These are phyloP conservation scores for Xestia rhomboidea DNA, from an alignment of 2,888 invertebrate genomes.

Conservation along the genomic window DNA sequence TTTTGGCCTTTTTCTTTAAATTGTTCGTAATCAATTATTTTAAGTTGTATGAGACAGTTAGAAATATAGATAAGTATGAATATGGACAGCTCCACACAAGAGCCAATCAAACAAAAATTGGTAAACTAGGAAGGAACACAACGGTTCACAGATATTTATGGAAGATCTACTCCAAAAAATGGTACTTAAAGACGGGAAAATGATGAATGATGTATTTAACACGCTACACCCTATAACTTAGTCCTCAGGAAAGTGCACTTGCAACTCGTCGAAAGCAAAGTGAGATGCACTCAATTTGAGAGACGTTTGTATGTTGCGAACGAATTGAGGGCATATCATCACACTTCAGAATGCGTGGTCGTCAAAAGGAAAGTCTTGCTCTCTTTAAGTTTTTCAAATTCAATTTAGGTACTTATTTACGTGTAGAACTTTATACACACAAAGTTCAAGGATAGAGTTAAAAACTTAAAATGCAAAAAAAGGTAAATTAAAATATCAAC, in stretches of 20 bases:
- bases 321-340: slow-evolving; percentile 46
- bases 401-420: not conserved
- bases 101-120: not conserved
- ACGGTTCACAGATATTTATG: not conserved
- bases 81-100: too few species aligned
- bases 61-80: not conserved
- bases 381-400: not conserved
- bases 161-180: too few species aligned
- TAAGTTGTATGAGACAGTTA: not conserved
- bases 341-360: slow-evolving; percentile 15
- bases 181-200: too few species aligned
- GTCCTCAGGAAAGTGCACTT: slow-evolving; percentile 30
- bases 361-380: slow-evolving; percentile 20
- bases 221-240: slow-evolving; percentile 27
- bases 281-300: slow-evolving; percentile 42
- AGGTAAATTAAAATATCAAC: not conserved
- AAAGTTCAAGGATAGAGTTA: not conserved
- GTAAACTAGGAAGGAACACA: not conserved
- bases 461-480: not conserved
- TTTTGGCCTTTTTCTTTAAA: not conserved
- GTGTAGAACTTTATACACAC: not conserved
- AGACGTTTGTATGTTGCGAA: slow-evolving; percentile 34
- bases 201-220: too few species aligned
- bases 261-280: slow-evolving; percentile 29
- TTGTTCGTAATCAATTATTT: not conserved